Evolutionary conservation across 2,113 vertebrate genomes (phyloP), one percentile per base, ranked within the genome.

Genomic region (Tupaia chinensis): DNA sequence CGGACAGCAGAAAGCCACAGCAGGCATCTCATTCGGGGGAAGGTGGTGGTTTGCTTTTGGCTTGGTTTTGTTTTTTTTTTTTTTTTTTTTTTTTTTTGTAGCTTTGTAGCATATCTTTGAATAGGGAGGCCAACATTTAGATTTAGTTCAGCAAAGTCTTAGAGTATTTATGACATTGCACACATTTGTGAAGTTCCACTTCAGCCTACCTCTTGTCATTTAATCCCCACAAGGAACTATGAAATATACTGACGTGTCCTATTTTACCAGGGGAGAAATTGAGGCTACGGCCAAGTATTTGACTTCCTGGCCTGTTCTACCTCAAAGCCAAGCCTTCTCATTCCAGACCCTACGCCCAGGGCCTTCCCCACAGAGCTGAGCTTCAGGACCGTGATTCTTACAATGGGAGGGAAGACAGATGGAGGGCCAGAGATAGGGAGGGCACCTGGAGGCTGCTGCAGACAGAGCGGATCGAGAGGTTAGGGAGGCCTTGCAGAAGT

Each of bases 101-200:
- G 19, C n/a, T 89, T 89, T n/a, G 72, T 58, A 61, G 68, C 29
- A 89, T 22, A 44, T 68, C 11, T 78, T 90, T 87, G 76, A 83
- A 87, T 83, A 83, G 53, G 53, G 53, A 34, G 68, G 73, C 29
- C 32, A 82, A 70, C 20, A 66, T 76, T 63, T 85, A 60, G n/a
- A 69, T 32, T 65, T 87, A 78, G 15, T 32, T 65, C 87, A 78
- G 15, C 81, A 80, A 84, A 91, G 79, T 58, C 16, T 15, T 17
- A 54, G 19, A 68, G 6, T 68, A 54, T 32, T 44, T 73, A n/a
- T 85, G 27, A 79, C 7, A 5, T 88, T 44, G 65, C 34, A 90
- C 56, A n/a, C 23, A 56, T 92, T 96, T 86, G 56, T 63, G 78
- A 74, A 94, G 63, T 77, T 60, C 65, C 65, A 23, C 32, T 61